phyloP scores from a whole-genome alignment of 2,888 invertebrate species.

The Apomyelois bistriatella region DNA sequence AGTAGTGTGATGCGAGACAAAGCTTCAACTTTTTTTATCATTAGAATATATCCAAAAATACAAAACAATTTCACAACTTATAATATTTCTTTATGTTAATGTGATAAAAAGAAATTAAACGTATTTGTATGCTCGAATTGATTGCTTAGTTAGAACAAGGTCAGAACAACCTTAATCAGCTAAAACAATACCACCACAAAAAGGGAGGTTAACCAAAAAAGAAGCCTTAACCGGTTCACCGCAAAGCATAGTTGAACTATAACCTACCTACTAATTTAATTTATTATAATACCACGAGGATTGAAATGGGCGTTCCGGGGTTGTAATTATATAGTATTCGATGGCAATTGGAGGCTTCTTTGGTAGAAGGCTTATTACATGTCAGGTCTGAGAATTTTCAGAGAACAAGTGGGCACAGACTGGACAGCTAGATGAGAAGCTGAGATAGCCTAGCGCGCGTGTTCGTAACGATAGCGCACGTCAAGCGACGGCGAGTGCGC shows the following conservation, averaged over 20 bases:
- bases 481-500: no score
- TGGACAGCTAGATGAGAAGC: no score
- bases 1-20: no score
- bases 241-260: slow-evolving; percentile 31
- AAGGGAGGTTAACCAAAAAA: slow-evolving; percentile 11
- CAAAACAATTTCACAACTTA: no score
- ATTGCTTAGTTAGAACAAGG: slow-evolving; percentile 16
- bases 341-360: no score
- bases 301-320: slow-evolving; percentile 43
- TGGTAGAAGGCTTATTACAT: slow-evolving; percentile 40
- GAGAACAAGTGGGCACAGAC: no score
- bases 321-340: slow-evolving; percentile 24
- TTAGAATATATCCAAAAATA: no score
- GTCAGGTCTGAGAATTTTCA: neutral
- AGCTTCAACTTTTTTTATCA: no score
- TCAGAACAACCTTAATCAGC: slow-evolving; percentile 17
- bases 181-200: slow-evolving; percentile 6
- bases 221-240: slow-evolving; percentile 6
- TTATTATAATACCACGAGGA: slow-evolving; percentile 34
- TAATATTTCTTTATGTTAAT: no score
- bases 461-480: no score
- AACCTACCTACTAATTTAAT: slow-evolving; percentile 47
- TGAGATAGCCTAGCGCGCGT: no score
- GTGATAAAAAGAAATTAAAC: no score
- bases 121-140: neutral